Conservation (phyloP, 2,113 vertebrate genomes). For the Rhabdornis inornatus region DNA sequence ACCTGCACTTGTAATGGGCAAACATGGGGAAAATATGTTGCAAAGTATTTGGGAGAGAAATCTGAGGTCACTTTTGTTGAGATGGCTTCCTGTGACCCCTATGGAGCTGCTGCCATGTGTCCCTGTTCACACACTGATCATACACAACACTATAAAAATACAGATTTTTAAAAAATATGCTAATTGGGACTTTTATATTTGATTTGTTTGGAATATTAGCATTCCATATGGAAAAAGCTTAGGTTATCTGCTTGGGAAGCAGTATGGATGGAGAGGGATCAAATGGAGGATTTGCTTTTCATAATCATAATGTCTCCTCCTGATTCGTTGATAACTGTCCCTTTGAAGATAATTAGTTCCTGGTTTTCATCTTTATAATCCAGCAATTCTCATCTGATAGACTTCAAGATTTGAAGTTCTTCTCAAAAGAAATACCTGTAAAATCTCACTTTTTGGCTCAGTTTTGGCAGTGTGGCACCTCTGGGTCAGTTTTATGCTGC, state of each 20-base stretch:
- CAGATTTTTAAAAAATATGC: accelerated
- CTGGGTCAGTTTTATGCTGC: not conserved
- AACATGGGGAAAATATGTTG: not conserved
- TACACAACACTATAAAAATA: not conserved
- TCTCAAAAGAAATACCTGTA: not conserved
- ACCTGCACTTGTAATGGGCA: not conserved
- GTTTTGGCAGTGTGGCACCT: not conserved
- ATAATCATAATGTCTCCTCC: not conserved
- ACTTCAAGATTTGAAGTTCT: not conserved
- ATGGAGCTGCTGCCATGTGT: accelerated
- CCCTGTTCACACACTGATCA: not conserved
- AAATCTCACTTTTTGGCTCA: not conserved
- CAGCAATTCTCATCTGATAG: not conserved
- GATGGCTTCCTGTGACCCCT: not conserved
- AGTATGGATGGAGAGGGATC: not conserved
- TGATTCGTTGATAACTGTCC: not conserved
- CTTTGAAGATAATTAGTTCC: slow-evolving; percentile 29
- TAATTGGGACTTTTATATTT: not conserved
- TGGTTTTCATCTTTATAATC: not conserved
- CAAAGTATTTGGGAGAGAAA: not conserved
- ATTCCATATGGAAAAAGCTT: not conserved
- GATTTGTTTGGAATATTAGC: not conserved
- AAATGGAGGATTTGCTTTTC: not conserved
- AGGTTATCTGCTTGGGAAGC: not conserved
- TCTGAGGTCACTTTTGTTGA: not conserved